Base-by-base conservation (phyloP, 2,888 invertebrate species). In the Abrostola tripartita region DNA sequence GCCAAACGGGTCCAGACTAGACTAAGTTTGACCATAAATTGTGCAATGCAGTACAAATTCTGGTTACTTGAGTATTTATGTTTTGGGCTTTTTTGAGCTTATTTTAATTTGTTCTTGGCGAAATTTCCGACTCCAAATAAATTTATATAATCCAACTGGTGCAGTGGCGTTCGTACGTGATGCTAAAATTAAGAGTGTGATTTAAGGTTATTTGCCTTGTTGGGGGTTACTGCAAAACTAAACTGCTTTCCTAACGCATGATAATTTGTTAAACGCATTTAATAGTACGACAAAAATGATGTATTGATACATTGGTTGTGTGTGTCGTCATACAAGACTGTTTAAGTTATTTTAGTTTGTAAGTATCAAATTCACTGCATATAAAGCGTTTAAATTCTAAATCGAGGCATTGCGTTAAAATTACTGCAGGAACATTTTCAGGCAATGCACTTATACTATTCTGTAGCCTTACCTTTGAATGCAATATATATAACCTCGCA, bases 21-120 rank as follows among this genome's bases (percentile, higher is more conserved):
- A 55, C 24, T 47, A 64, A 76, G 62, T 77, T 73, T 59, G 37
- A 50, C 59, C 54, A 74, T 79, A 77, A 76, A 79, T 76, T 65
- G 52, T 57, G 44, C 61, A 58, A 60, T 76, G 77, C 76, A 71
- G 66, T 47, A 52, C 50, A 14, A 44, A 66, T 49, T 57, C 42
- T 58, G 71, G 65, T 64, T 68, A 60, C 61, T 75, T 53, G 12
- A n/a, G 14, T 40, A 58, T 70, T 60, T 61, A 61, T 53, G 37
- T 64, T 62, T 50, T 40, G 8, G 6, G 5, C 8, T 9, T 37
- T 41, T 59, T 60, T 5, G 41, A n/a, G 6, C 24, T 10, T 55
- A 14, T 6, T 44, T 4, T 55, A 9, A 12, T 12, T 6, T 10
- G 14, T 14, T n/a, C 12, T 52, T 52, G 24, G 36, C 12, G 14